A percentile compares a stretch with the other conserved stretches of the same genome.
These are phyloP conservation scores for Enteromius viviparus DNA, from an alignment of 2,797 vertebrate genomes.

Conservation along the genomic window DNA sequence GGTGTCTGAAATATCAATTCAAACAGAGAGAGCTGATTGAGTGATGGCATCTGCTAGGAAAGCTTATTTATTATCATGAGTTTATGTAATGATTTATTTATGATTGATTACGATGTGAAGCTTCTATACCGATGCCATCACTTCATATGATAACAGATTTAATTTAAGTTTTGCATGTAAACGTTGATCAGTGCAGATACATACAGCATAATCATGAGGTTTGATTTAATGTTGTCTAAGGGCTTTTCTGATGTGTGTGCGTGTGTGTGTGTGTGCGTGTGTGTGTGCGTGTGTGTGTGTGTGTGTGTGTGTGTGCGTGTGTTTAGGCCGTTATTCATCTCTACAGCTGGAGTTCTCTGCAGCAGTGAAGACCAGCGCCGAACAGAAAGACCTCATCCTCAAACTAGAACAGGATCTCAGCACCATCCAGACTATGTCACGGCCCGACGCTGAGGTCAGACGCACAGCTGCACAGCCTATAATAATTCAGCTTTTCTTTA, in stretches of 20 bases:
- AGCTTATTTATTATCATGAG: too few relatives aligned
- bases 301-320: constrained; percentile 34
- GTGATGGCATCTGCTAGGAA: too few relatives aligned
- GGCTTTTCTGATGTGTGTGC: background rate
- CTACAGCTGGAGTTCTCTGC: constrained; percentile 87
- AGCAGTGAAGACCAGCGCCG: constrained; percentile 77
- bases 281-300: constrained; percentile 36
- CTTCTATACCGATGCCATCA: too few relatives aligned
- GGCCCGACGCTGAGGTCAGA: constrained; percentile 87
- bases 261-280: constrained; percentile 34
- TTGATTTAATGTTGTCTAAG: background rate
- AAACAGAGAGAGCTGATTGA: too few relatives aligned
- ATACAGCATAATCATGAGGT: too few relatives aligned
- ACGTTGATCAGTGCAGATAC: too few relatives aligned
- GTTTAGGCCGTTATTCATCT: constrained; percentile 84
- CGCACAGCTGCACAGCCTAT: background rate
- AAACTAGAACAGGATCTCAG: constrained; percentile 94
- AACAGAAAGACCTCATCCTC: constrained; percentile 91
- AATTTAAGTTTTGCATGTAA: too few relatives aligned
- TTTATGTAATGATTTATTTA: too few relatives aligned
- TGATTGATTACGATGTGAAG: too few relatives aligned
- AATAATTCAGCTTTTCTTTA: background rate
- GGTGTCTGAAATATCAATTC: too few relatives aligned
- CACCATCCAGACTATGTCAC: constrained; percentile 87
- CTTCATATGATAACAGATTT: too few relatives aligned